phyloP scores from a whole-genome alignment of 2,113 vertebrate species.

The Coryphaenoides rupestris region DNA sequence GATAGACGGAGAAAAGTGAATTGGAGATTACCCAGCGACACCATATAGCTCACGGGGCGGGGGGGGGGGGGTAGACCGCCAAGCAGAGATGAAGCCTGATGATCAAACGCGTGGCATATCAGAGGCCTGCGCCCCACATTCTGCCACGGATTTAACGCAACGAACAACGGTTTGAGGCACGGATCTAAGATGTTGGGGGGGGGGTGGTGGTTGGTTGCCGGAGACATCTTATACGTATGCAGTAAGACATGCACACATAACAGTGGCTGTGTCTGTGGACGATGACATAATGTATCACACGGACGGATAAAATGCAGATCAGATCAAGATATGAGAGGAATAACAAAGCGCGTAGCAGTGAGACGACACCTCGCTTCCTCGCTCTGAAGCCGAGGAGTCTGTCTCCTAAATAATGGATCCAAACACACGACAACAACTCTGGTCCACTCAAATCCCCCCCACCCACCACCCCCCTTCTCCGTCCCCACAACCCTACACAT shows the following conservation, averaged over 20 bases:
- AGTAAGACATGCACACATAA: not conserved
- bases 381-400: conserved; percentile 28
- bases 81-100: conserved; percentile 42
- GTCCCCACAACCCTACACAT: conserved; percentile 9
- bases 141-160: conserved; percentile 30
- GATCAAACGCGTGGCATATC: conserved; percentile 52
- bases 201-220: no score
- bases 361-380: conserved; percentile 26
- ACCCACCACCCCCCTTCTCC: conserved; percentile 22
- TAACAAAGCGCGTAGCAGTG: conserved; percentile 2
- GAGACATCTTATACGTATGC: not conserved
- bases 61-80: conserved; percentile 43
- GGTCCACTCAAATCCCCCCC: conserved; percentile 49
- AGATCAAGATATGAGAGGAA: not conserved
- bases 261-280: no score
- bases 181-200: conserved; percentile 33
- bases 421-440: conserved; percentile 39
- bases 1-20: conserved; percentile 19
- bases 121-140: conserved; percentile 52
- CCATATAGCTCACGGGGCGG: conserved; percentile 50
- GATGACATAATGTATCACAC: not conserved
- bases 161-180: conserved; percentile 36
- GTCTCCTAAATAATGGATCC: conserved; percentile 64
- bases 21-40: conserved; percentile 51
- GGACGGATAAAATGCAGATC: no score